Evolutionary conservation across 2,113 vertebrate genomes (phyloP).

Genomic region (Choloepus hoffmanni): DNA sequence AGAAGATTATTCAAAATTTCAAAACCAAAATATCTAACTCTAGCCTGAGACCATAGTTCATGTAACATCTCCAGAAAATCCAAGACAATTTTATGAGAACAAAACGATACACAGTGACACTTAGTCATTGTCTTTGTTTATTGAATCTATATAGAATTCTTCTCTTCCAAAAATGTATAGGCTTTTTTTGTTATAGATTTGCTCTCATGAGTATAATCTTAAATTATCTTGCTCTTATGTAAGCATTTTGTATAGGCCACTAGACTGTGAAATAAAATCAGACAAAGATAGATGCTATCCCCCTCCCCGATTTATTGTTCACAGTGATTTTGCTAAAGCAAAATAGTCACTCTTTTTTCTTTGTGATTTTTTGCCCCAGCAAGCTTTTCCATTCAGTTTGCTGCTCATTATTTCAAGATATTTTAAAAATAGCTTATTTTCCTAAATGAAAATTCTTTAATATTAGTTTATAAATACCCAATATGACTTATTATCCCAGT

Average conservation of each 20-base stretch:
- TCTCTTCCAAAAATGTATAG: slow-evolving; percentile 7
- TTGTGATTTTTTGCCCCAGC: not conserved
- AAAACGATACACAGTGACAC: not conserved
- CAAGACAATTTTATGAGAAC: slow-evolving; percentile 25
- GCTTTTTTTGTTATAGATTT: slow-evolving; percentile 30
- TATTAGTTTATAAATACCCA: slow-evolving; percentile 8
- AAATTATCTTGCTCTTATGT: not conserved
- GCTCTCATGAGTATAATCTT: slow-evolving; percentile 15
- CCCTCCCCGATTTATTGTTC: not conserved
- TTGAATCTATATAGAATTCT: slow-evolving; percentile 23
- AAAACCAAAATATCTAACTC: slow-evolving; percentile 51
- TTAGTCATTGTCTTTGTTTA: slow-evolving; percentile 43
- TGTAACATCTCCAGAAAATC: slow-evolving; percentile 17
- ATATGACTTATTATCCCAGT: not conserved
- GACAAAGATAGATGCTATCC: not conserved
- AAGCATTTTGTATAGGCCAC: slow-evolving; percentile 30
- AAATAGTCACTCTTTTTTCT: not conserved
- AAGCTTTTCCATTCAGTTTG: slow-evolving; percentile 14
- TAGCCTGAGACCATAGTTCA: not conserved
- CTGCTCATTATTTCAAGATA: not conserved
- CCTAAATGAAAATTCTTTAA: slow-evolving; percentile 19
- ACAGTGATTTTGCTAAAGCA: slow-evolving; percentile 2
- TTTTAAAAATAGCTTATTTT: not conserved
- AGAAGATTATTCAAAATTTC: slow-evolving; percentile 32
- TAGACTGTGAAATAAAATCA: slow-evolving; percentile 54